Evolutionary conservation across 1,140 invertebrate species (phyloP).

Genomic region (Archegozetes longisetosus): DNA sequence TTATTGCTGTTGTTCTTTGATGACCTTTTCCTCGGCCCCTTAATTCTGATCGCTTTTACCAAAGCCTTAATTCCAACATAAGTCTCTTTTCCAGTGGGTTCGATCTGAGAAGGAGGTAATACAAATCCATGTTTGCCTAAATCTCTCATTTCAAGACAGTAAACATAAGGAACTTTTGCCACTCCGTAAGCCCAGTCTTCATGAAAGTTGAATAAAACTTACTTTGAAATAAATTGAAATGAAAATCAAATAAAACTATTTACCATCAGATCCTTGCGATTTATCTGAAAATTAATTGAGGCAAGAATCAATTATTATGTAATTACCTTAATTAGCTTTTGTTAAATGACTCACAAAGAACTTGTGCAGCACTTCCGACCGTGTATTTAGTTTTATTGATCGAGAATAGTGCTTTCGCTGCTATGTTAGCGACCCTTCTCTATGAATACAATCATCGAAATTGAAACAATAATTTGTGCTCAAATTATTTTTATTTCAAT

Average conservation of each 20-base stretch:
- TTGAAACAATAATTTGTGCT: too few species aligned
- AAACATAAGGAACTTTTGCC: constrained; percentile 29
- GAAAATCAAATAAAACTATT: neutral
- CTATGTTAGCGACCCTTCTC: constrained; percentile 1
- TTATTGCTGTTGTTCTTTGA: too few species aligned
- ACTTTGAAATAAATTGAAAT: neutral
- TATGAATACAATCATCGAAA: too few species aligned
- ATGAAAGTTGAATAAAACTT: constrained; percentile 18
- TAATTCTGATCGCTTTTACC: neutral
- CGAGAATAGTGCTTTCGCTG: neutral
- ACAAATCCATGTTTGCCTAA: constrained; percentile 34
- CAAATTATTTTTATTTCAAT: too few species aligned
- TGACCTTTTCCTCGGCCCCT: too few species aligned
- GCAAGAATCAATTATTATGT: too few species aligned
- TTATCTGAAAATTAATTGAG: neutral
- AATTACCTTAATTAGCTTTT: neutral
- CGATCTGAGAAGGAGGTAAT: constrained; percentile 40
- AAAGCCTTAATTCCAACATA: neutral
- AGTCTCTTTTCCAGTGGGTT: constrained; percentile 20
- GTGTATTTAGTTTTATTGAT: constrained; percentile 36
- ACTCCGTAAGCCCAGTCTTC: constrained; percentile 22
- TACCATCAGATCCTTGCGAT: neutral
- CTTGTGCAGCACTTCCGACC: constrained; percentile 15
- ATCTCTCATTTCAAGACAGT: constrained; percentile 32
- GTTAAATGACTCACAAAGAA: constrained; percentile 10